Conservation (phyloP, 2,797 vertebrate species). For the Vespertilio murinus region DNA sequence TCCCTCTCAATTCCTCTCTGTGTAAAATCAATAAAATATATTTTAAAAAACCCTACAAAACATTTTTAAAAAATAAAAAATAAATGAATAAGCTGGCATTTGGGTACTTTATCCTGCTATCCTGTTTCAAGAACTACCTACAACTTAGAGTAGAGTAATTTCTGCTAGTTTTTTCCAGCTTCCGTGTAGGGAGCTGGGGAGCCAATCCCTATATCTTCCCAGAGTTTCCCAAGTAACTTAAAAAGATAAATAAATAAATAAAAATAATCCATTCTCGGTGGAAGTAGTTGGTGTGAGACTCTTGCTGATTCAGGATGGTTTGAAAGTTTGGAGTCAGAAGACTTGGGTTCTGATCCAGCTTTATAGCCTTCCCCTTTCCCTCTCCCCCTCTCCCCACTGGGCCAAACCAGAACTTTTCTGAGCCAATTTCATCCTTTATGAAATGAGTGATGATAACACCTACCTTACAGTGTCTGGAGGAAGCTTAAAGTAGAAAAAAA, state of each 20-base stretch:
- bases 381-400: neutral
- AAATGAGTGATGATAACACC: neutral
- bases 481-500: neutral
- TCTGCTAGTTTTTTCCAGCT: slow-evolving; percentile 1
- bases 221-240: slow-evolving; percentile 23
- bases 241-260: neutral
- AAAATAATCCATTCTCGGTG: neutral
- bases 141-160: neutral
- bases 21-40: too few relatives aligned
- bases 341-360: neutral
- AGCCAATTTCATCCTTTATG: slow-evolving; percentile 39
- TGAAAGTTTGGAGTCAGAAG: slow-evolving; percentile 47
- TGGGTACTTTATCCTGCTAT: neutral
- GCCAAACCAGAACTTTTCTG: slow-evolving; percentile 37
- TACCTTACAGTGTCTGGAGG: neutral
- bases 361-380: neutral
- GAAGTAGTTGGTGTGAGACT: slow-evolving; percentile 35
- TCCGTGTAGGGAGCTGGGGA: neutral
- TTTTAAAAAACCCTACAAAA: too few relatives aligned
- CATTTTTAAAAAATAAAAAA: too few relatives aligned
- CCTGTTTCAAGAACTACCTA: slow-evolving; percentile 31
- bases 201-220: neutral
- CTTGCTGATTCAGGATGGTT: neutral
- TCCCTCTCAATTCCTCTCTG: too few relatives aligned
- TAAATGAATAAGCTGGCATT: neutral